Evolutionary conservation across 2,797 vertebrate genomes (phyloP), one percentile per base, ranked within the genome.

Genomic region (Cygnus olor): DNA sequence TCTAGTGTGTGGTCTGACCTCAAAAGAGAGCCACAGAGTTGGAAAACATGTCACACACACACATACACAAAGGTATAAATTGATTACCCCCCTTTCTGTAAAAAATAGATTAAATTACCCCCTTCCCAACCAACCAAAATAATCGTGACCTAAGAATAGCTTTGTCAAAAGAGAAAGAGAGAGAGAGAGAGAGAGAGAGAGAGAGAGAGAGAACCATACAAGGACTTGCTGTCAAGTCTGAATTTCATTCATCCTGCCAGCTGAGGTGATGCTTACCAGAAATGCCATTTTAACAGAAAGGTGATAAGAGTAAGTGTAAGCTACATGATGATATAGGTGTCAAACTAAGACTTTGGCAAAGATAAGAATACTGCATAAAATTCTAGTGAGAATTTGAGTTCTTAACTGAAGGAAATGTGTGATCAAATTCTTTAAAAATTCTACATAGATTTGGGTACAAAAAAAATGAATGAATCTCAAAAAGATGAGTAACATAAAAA

Each of bases 251-350:
- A 95, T 89, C 28, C 74, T 95, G 91, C 89, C 94, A 96, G 7
- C 42, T 88, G 94, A 94, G 93, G 85, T 91, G 80, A 96, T 94
- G 88, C 85, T 93, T 90, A 97, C 93, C 83, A 94, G 78, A 96
- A 94, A 96, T 88, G 68, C 86, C 91, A 95, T 94, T 95, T 91
- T 90, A 93, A 61, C 78, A 85, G 64, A 63, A 90, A 97, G 88
- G 89, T 94, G 93, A 87, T 80, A 94, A 95, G 85, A 90, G 38
- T 85, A 92, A 94, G 95, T 91, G 89, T 69, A 95, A 96, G 84
- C 54, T 92, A 80, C 79, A 87, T 54, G 93, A 94, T 63, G 85
- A 80, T 70, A 77, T 87, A 93, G 80, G 94, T 93, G 95, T 96
- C 85, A 95, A 97, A 93, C 56, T 79, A 91, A 91, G 89, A 70